Base-by-base conservation (phyloP, 2,888 invertebrate species). In the Ecdyonurus torrentis region DNA sequence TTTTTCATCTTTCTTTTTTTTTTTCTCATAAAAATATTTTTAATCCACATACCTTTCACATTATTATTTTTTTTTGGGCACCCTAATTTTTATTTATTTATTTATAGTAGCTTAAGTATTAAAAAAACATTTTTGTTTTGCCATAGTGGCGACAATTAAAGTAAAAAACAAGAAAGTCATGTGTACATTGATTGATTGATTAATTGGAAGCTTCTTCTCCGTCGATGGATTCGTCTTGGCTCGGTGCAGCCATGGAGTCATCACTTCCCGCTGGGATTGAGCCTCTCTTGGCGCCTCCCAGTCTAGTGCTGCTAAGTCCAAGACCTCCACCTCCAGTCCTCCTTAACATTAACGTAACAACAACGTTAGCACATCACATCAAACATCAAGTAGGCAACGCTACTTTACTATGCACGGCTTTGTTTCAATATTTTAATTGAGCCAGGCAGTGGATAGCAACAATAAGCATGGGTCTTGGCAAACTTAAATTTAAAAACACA, bases 151-250 rank as follows among this genome's bases (percentile, higher is more conserved):
- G n/a, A n/a, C n/a, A n/a, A n/a, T n/a, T n/a, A n/a, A 37, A 37
- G 7, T 37, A 37, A 37, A 37, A 15, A 37, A 37, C 15, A 37
- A 37, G 37, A 37, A 37, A 60, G 55, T 55, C 60, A 59, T 23
- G 58, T 22, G 59, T 37, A 24, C 52, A 52, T 20, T 52, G 22
- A 20, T 22, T 5, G 25, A 24, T 23, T 10, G 61, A 66, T 74
- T 77, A 80, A 70, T 79, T 81, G 66, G 78, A 77, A 67, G 76
- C 77, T 67, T 87, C 87, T 70, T 87, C 86, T 71, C 85, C 86
- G 74, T 87, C 87, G 74, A 85, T 80, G 70, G 85, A 84, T 72
- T 88, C 87, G 74, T 87, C 84, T 75, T 86, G 86, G 59, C 63
- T 52, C 25, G 63, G 59, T 25, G 59, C 59, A 68, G 85, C 85